These are phyloP conservation scores for Anguilla rostrata DNA, from an alignment of 2,113 vertebrate species.

Conservation along the genomic window DNA sequence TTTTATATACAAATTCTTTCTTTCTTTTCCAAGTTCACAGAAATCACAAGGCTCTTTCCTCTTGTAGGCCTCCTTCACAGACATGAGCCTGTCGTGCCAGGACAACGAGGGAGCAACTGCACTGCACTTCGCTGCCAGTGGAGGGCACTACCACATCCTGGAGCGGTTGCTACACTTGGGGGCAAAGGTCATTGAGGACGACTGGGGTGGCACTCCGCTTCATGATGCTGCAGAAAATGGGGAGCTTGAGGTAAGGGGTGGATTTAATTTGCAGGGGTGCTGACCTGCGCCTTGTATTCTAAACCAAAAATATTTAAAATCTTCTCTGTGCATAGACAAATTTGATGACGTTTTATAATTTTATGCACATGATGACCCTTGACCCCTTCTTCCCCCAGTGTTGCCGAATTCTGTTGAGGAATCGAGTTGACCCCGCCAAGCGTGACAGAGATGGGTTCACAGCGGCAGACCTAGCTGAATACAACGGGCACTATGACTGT, in stretches of 20 bases:
- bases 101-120: slow-evolving; percentile 78
- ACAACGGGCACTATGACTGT: slow-evolving; percentile 76
- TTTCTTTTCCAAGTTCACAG: too few relatives aligned
- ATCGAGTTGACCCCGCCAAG: slow-evolving; percentile 62
- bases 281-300: neutral
- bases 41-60: neutral
- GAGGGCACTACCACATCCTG: slow-evolving; percentile 74
- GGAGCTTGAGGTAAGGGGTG: slow-evolving; percentile 69
- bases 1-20: too few relatives aligned
- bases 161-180: slow-evolving; percentile 73
- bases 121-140: slow-evolving; percentile 81
- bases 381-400: slow-evolving; percentile 58
- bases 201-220: slow-evolving; percentile 80
- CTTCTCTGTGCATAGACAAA: neutral
- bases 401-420: slow-evolving; percentile 73
- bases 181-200: slow-evolving; percentile 70
- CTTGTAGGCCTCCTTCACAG: slow-evolving; percentile 67
- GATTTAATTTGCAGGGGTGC: neutral
- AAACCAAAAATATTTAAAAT: neutral
- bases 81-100: slow-evolving; percentile 61
- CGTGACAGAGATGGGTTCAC: slow-evolving; percentile 76
- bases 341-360: neutral
- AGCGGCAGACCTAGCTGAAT: slow-evolving; percentile 73
- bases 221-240: slow-evolving; percentile 83
- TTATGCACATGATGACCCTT: neutral